Conservation (phyloP, 2,888 invertebrate species). For the Linnaemya vulpina region DNA sequence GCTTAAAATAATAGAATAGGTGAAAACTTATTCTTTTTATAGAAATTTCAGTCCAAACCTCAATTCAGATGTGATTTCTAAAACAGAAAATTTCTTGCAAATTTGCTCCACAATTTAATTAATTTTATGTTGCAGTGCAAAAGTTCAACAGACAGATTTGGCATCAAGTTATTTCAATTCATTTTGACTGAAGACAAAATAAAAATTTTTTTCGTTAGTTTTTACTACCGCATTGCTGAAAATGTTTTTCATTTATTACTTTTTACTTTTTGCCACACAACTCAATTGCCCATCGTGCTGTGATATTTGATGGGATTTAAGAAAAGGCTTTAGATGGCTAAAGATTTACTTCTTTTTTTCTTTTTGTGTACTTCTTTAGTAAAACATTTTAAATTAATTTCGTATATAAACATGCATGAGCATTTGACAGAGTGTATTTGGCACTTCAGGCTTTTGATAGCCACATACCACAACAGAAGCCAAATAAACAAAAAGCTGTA, state of each 20-base stretch:
- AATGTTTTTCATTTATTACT: slow-evolving; percentile 25
- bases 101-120: background rate
- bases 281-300: slow-evolving; percentile 39
- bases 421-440: slow-evolving; percentile 2
- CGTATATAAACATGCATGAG: background rate
- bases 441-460: background rate
- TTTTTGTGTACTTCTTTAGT: background rate
- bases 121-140: slow-evolving; percentile 2
- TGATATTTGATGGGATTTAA: slow-evolving; percentile 25
- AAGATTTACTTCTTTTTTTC: slow-evolving; percentile 8
- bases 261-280: slow-evolving; percentile 20
- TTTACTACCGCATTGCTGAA: slow-evolving; percentile 67
- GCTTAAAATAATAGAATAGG: too few relatives aligned
- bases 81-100: background rate
- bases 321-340: slow-evolving; percentile 10
- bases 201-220: slow-evolving; percentile 59
- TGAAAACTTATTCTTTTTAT: too few relatives aligned
- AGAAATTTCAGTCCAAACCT: too few relatives aligned
- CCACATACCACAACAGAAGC: background rate
- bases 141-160: slow-evolving; percentile 40
- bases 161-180: slow-evolving; percentile 57
- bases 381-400: slow-evolving; percentile 23
- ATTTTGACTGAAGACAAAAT: slow-evolving; percentile 16
- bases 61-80: too few relatives aligned
- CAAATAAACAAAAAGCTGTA: background rate